phyloP scores from a whole-genome alignment of 1,140 invertebrate species.

The Himalopsyche phryganea region DNA sequence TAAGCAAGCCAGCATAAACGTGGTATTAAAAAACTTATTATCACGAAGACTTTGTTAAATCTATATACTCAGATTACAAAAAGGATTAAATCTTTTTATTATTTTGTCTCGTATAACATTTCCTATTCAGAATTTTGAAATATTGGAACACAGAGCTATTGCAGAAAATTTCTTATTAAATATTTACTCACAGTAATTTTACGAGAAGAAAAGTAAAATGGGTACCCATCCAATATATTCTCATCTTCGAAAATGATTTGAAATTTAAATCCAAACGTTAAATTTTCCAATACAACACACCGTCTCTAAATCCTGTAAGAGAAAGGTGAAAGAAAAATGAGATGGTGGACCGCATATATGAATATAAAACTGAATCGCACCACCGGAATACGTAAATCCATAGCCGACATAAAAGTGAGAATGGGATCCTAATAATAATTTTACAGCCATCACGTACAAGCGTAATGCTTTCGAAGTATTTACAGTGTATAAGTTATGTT shows the following conservation, averaged over 20 bases:
- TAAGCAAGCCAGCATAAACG: too few species aligned
- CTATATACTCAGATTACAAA: too few species aligned
- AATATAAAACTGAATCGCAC: constrained; percentile 10
- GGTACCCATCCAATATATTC: constrained; percentile 1
- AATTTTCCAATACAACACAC: constrained; percentile 1
- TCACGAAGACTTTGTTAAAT: too few species aligned
- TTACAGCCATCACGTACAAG: not conserved
- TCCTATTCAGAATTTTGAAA: too few species aligned
- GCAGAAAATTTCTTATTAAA: not conserved
- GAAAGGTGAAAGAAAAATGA: constrained; percentile 21
- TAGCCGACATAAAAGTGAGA: not conserved
- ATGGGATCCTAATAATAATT: constrained; percentile 2
- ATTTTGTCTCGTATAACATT: too few species aligned
- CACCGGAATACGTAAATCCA: not conserved
- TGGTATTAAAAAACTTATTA: too few species aligned
- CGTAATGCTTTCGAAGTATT: not conserved
- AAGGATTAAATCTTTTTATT: too few species aligned
- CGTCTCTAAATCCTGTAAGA: constrained; percentile 4
- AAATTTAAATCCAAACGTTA: constrained; percentile 12
- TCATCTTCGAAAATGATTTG: constrained; percentile 5
- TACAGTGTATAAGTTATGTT: too few species aligned
- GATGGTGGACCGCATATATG: constrained; percentile 12
- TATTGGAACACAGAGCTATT: not conserved
- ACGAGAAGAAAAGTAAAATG: not conserved
- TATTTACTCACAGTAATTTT: not conserved